Evolutionary conservation across 1,140 invertebrate genomes (phyloP).

Genomic region (Oncopodura yosiiana): DNA sequence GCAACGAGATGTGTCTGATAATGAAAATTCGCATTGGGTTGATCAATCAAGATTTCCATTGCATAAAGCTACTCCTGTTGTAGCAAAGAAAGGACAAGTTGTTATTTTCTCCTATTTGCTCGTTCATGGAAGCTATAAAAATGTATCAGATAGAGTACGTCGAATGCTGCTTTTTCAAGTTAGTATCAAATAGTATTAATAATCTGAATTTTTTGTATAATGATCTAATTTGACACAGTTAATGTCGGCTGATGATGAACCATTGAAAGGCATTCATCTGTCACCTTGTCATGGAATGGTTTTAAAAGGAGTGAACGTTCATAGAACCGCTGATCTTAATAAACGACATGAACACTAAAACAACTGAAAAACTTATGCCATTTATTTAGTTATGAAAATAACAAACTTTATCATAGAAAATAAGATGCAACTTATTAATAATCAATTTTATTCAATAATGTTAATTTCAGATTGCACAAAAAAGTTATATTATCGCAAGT

Average conservation of each 20-base stretch:
- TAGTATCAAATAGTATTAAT: background rate
- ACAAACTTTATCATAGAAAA: no score
- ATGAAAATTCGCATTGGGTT: constrained; percentile 45
- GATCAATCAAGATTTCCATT: constrained; percentile 46
- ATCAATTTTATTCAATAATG: no score
- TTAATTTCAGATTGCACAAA: no score
- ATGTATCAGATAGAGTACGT: constrained; percentile 43
- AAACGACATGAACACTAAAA: constrained; percentile 37
- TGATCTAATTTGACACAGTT: constrained; percentile 31
- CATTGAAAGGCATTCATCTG: constrained; percentile 42
- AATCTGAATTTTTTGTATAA: background rate
- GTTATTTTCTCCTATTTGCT: constrained; percentile 53
- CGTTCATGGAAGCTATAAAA: constrained; percentile 51
- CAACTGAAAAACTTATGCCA: no score
- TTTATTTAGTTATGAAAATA: no score
- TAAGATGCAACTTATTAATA: no score
- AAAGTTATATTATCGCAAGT: no score
- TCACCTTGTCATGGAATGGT: constrained; percentile 47
- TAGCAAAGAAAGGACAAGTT: constrained; percentile 47
- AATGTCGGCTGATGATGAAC: constrained; percentile 47
- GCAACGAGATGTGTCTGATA: constrained; percentile 45
- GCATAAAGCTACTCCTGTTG: constrained; percentile 46
- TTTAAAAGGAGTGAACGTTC: constrained; percentile 44
- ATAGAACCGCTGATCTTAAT: constrained; percentile 40
- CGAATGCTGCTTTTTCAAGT: constrained; percentile 52